Evolutionary conservation across 2,113 vertebrate species (phyloP).

Genomic region (Aspiorhynchus laticeps): DNA sequence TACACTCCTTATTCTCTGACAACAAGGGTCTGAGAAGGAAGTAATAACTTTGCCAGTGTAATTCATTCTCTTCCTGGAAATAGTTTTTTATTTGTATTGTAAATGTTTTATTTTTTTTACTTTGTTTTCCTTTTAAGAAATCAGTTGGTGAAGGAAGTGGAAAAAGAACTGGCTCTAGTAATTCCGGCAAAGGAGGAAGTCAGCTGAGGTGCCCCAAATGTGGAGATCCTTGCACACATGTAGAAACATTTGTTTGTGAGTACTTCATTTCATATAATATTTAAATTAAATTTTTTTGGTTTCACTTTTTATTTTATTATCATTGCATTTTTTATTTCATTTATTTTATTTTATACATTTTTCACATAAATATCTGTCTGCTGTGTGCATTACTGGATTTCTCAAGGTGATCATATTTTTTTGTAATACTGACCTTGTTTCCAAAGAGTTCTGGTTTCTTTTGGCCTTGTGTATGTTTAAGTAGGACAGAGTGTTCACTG

Average conservation of each 20-base stretch:
- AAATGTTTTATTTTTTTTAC: background rate
- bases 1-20: background rate
- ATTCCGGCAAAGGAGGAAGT: slow-evolving; percentile 86
- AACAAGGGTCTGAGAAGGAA: background rate
- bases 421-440: slow-evolving; percentile 9
- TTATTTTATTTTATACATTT: background rate
- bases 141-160: slow-evolving; percentile 76
- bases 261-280: background rate
- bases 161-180: slow-evolving; percentile 80
- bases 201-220: slow-evolving; percentile 89
- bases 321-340: background rate
- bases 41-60: background rate
- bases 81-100: too few species aligned
- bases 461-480: slow-evolving; percentile 18
- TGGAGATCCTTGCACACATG: slow-evolving; percentile 86
- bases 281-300: background rate
- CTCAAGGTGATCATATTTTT: background rate
- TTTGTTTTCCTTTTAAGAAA: slow-evolving; percentile 71
- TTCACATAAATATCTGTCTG: background rate
- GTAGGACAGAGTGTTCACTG: slow-evolving; percentile 7
- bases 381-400: background rate
- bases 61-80: background rate
- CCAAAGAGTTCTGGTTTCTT: background rate
- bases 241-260: slow-evolving; percentile 89
- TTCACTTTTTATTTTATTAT: background rate